Evolutionary conservation across 2,113 vertebrate genomes (phyloP), one percentile per base, ranked within the genome.

Genomic region (Numida meleagris): DNA sequence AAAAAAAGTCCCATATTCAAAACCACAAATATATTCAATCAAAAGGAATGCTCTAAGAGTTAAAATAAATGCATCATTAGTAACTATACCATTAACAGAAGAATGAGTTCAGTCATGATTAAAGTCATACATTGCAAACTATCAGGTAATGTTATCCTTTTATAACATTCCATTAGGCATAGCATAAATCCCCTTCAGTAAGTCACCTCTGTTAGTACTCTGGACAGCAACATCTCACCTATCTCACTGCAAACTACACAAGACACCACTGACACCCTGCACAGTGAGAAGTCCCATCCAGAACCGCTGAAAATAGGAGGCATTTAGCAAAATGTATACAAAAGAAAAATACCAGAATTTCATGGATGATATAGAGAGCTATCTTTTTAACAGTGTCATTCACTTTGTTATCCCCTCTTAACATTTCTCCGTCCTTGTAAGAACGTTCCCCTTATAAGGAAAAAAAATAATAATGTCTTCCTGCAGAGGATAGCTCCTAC

Each of bases 1-100:
- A 76, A 87, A 96, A 83, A 96, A 36, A 95, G 45, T 20, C 14
- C 46, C 75, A 9, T 18, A 31, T 65, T 91, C 73, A 86, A 48
- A 45, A 88, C 77, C 5, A 1, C 31, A 57, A 62, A 43, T 29
- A 18, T 3, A 58, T 24, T 73, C 9, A 48, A 42, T 74, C 16
- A 63, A 59, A 65, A n/a, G 4, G 7, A 27, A 71, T 12, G 8
- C 33, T 76, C 23, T 9, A 31, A 63, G 6, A 72, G 19, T 40
- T 27, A 46, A 73, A 74, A 34, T 38, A 45, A 76, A 1, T 1
- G 6, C 6, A 5, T 3, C 23, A n/a, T 27, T 57, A 70, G 7
- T 11, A 38, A 58, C 16, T 45, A 51, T 45, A 63, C 17, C 21
- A n/a, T 34, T 43, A 62, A 46, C 8, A 42, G 42, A 81, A 75